Evolutionary conservation across 2,113 vertebrate genomes (phyloP), one percentile per base, ranked within the genome.

Genomic region (Sardina pilchardus): DNA sequence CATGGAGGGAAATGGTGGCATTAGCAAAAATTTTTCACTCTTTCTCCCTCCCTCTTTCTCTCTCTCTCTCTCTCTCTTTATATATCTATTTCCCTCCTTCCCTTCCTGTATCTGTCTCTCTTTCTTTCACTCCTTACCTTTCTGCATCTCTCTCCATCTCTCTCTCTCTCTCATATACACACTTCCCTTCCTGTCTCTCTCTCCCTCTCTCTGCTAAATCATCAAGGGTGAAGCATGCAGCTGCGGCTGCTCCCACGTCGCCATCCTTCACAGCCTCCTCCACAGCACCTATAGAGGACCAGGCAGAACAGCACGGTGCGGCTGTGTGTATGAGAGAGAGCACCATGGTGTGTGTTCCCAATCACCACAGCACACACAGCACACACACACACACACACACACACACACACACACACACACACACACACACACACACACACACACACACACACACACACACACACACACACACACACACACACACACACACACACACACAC

Each of bases 161-260:
- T 34, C 71, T 78, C 6, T 30, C 3, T 67, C n/a, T 10, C 26
- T 67, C 67, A n/a, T n/a, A n/a, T n/a, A n/a, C n/a, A n/a, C n/a
- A n/a, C 36, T 12, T 39, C 71, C 34, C 26, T 19, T 16, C 16
- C 14, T 78, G 12, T 14, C n/a, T 71, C 84, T 85, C 67, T 88
- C 71, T 81, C 26, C 9, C 10, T 78, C 71, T 78, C 30, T 34
- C 71, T 78, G 71, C 71, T 78, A 78, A 14, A 78, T 78, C 12
- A 78, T 36, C 71, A 78, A 78, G 30, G 71, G 30, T 36, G 12
- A 78, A 78, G 10, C 71, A 16, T 86, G 80, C 59, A 81, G 81
- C 36, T 78, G 44, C n/a, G n/a, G n/a, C n/a, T n/a, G 82, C 86
- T 87, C 87, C 89, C 89, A 90, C 87, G 24, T 85, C 86, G 48